Conservation (phyloP, 2,888 invertebrate genomes). For the Parnassius glacialis region DNA sequence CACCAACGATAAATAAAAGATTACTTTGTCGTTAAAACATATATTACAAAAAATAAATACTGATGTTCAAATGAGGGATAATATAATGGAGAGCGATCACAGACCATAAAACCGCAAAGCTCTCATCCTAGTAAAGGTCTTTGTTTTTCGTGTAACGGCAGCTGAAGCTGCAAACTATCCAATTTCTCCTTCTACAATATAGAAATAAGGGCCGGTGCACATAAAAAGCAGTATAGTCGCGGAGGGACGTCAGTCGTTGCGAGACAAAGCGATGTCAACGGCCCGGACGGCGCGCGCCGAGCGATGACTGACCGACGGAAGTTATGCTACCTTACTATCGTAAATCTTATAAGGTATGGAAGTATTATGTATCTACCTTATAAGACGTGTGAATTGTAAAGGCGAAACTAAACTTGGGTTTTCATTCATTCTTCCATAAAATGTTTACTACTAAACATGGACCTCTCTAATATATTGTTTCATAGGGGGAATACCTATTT, state of each 20-base stretch:
- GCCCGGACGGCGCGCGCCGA: slow-evolving; percentile 36
- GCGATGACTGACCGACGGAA: slow-evolving; percentile 40
- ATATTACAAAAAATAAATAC: no score
- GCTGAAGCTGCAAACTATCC: slow-evolving; percentile 9
- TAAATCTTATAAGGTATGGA: slow-evolving; percentile 16
- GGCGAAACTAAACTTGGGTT: no score
- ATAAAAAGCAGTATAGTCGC: background rate
- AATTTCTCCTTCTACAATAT: slow-evolving; percentile 11
- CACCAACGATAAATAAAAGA: no score
- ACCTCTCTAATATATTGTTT: no score
- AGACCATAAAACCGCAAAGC: slow-evolving; percentile 4
- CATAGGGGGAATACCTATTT: no score
- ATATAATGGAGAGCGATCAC: background rate
- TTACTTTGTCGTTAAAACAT: no score
- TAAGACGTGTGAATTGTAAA: no score
- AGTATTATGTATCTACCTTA: no score
- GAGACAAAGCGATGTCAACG: slow-evolving; percentile 67
- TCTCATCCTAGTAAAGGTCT: slow-evolving; percentile 9
- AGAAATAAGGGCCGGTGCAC: slow-evolving; percentile 13
- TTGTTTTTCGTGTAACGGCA: slow-evolving; percentile 13
- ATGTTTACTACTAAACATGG: no score
- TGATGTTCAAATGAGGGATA: no score
- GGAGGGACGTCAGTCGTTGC: slow-evolving; percentile 40
- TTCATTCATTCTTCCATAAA: no score
- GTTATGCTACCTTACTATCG: slow-evolving; percentile 31